These are phyloP conservation scores for Chrysotoxum bicinctum DNA, from an alignment of 2,888 invertebrate species.

Conservation along the genomic window DNA sequence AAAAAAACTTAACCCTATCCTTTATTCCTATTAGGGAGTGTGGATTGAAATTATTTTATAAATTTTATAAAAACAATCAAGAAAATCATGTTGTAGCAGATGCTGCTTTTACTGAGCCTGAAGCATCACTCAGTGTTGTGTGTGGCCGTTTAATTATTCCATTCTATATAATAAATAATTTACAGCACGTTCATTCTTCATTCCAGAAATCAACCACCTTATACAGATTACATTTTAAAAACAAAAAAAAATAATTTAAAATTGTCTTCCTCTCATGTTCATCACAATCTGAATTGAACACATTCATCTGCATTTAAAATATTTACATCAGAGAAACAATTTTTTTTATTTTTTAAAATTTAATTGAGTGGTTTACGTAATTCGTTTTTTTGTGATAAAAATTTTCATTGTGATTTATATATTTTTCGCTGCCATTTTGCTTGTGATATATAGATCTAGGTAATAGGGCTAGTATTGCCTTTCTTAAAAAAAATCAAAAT, in stretches of 20 bases:
- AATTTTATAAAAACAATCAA: neutral
- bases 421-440: no score
- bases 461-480: no score
- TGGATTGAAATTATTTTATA: neutral
- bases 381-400: neutral
- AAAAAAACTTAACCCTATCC: no score
- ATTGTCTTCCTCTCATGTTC: neutral
- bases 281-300: neutral
- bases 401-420: no score
- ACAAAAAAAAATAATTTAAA: neutral
- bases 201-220: neutral
- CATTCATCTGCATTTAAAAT: neutral
- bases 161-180: neutral
- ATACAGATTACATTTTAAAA: neutral
- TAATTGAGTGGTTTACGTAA: neutral
- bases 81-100: neutral
- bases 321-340: neutral
- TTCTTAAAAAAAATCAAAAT: no score
- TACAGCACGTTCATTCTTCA: neutral
- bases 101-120: neutral
- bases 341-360: neutral
- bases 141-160: neutral
- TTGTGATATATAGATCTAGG: no score
- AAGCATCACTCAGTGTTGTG: neutral
- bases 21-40: no score